Percentiles rank a stretch among this genome's conserved stretches.
These are phyloP conservation scores for Pseudorhombus dupliciocellatus DNA, from an alignment of 2,113 vertebrate species.

Conservation along the genomic window DNA sequence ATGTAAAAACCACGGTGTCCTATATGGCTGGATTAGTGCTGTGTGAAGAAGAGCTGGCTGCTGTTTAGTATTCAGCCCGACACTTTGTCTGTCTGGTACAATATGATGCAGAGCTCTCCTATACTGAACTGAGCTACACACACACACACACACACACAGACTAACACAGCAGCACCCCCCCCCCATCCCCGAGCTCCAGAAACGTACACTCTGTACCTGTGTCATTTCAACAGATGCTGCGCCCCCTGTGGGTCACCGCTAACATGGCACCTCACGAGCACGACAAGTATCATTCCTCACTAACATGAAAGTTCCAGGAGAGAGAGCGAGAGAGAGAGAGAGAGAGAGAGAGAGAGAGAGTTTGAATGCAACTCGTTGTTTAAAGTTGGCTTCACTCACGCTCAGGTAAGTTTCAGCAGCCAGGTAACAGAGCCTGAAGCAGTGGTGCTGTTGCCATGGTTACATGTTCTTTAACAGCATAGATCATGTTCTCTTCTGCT, in stretches of 20 bases:
- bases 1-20: slow-evolving; percentile 29
- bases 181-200: background rate
- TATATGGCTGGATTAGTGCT: slow-evolving; percentile 49
- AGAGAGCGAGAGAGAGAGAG: background rate
- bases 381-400: background rate
- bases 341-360: background rate
- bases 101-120: slow-evolving; percentile 67
- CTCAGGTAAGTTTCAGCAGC: background rate
- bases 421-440: background rate
- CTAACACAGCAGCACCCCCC: slow-evolving; percentile 7
- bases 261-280: background rate
- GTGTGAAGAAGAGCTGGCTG: slow-evolving; percentile 62
- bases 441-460: slow-evolving; percentile 12
- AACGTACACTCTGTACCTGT: slow-evolving; percentile 21
- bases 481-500: too few relatives aligned
- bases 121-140: slow-evolving; percentile 39
- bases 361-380: background rate
- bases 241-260: slow-evolving; percentile 11
- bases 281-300: too few relatives aligned
- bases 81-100: slow-evolving; percentile 70
- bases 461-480: background rate
- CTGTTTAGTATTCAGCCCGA: slow-evolving; percentile 72
- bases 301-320: too few relatives aligned
- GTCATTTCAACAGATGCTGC: background rate
- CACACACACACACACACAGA: slow-evolving; percentile 17